Evolutionary conservation across 2,888 invertebrate genomes (phyloP).

Genomic region (Masnerella sp.): DNA sequence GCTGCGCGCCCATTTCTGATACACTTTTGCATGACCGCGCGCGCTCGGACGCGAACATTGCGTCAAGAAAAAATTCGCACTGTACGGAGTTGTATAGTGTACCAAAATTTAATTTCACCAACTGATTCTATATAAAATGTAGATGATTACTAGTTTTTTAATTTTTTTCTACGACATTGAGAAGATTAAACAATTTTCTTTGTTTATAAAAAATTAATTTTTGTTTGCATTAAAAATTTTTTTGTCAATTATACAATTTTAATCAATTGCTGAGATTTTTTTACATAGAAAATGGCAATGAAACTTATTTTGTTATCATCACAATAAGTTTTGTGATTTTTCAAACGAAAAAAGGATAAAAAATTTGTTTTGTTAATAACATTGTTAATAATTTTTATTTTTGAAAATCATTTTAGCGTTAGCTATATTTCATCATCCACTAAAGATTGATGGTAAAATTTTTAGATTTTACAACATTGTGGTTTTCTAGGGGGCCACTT

Average conservation of each 20-base stretch:
- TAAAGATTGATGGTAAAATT: slow-evolving; percentile 16
- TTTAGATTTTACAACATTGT: slow-evolving; percentile 18
- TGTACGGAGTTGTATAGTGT: slow-evolving; percentile 11
- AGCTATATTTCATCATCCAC: slow-evolving; percentile 17
- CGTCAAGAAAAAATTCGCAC: slow-evolving; percentile 16
- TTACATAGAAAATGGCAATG: slow-evolving; percentile 12
- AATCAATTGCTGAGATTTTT: slow-evolving; percentile 10
- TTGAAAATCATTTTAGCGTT: slow-evolving; percentile 12
- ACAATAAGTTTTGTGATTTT: slow-evolving; percentile 7
- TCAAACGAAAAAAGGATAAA: slow-evolving; percentile 3
- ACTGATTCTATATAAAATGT: slow-evolving; percentile 6
- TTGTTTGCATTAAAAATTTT: slow-evolving; percentile 9
- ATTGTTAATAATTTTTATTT: slow-evolving; percentile 15
- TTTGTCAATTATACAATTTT: background rate
- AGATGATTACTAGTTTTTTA: background rate
- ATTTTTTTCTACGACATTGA: background rate
- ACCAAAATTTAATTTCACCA: slow-evolving; percentile 21
- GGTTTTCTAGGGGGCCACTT: slow-evolving; percentile 18
- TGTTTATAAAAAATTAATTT: slow-evolving; percentile 20
- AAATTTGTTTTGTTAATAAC: slow-evolving; percentile 15
- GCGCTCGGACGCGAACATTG: slow-evolving; percentile 14
- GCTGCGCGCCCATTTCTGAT: background rate
- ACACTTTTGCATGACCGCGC: slow-evolving; percentile 11
- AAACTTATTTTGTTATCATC: slow-evolving; percentile 22
- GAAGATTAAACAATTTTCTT: slow-evolving; percentile 8